A percentile compares a stretch with the other conserved stretches of the same genome.
These are phyloP conservation scores for Gephyroberyx darwinii DNA, from an alignment of 2,797 vertebrate genomes.

Conservation along the genomic window DNA sequence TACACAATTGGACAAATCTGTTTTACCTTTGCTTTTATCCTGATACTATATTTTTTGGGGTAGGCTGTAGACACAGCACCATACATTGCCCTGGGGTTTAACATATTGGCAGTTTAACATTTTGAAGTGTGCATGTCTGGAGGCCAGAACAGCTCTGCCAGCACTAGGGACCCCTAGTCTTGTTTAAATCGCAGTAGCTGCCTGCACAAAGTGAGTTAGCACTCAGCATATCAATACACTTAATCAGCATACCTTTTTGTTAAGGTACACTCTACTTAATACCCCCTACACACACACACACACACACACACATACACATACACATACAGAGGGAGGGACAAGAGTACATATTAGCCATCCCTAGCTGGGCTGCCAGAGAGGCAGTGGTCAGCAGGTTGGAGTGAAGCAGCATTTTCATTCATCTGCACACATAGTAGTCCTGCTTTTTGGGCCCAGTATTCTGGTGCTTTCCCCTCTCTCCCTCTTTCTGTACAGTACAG, in stretches of 20 bases:
- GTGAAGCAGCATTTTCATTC: constrained; percentile 73
- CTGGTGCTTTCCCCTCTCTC: constrained; percentile 71
- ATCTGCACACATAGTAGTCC: constrained; percentile 45
- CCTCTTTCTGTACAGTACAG: constrained; percentile 49
- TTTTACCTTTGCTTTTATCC: constrained; percentile 34
- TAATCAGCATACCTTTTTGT: constrained; percentile 40
- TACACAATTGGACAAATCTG: constrained; percentile 1
- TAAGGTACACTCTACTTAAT: constrained; percentile 20
- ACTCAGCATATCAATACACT: constrained; percentile 32
- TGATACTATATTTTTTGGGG: constrained; percentile 36
- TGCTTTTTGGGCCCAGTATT: constrained; percentile 64
- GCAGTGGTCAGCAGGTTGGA: constrained; percentile 75
- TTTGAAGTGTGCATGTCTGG: too few species aligned
- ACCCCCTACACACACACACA: constrained; percentile 23
- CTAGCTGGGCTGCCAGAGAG: constrained; percentile 26
- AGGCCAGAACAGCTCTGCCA: too few species aligned
- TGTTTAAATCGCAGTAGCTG: constrained; percentile 43
- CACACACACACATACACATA: constrained; percentile 13
- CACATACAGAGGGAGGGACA: neutral
- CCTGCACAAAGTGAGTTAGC: constrained; percentile 27
- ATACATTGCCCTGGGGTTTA: too few species aligned
- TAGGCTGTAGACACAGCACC: too few species aligned
- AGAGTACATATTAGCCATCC: neutral
- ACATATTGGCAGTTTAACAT: constrained; percentile 24
- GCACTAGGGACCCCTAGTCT: too few species aligned